Evolutionary conservation across 2,113 vertebrate species (phyloP), one percentile per base, ranked within the genome.

Genomic region (Semicossyphus pulcher): DNA sequence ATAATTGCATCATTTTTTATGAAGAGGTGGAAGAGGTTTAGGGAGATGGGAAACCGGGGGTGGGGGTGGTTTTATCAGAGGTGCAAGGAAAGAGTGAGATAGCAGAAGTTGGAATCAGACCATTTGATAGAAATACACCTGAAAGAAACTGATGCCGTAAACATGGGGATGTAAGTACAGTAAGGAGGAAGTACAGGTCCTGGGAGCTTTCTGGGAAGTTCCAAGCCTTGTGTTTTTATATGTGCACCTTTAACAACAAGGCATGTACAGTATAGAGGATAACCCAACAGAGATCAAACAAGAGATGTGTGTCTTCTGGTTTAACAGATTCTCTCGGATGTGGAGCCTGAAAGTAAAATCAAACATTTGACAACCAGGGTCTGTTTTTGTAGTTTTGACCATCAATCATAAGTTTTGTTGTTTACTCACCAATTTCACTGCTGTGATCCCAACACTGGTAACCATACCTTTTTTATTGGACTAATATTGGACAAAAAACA

Each of bases 221-320:
- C 23, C 48, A 66, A 36, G 37, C 48, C n/a, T 29, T 51, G 15
- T 25, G 4, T 78, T 39, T 78, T 57, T 57, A 16, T 61, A 45
- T 71, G n/a, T 64, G 60, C 70, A 61, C 47, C 49, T 67, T 82
- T 85, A 62, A 86, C 65, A 54, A 58, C 47, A 61, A 65, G 62
- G 34, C 62, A 48, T 79, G 36, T 37, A 58, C 61, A 44, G 72
- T 71, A 44, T 72, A 72, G 72, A 83, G 56, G 66, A 60, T 39
- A 86, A 48, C 60, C 54, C 57, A 10, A 25, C 60, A 57, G 76
- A 83, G 84, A 85, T 90, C 75, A 88, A 85, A 63, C 61, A 58
- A n/a, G 53, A 84, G 62, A 62, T 76, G 29, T 86, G 52, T 76
- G 45, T 86, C 82, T 81, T 78, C 53, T 72, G 29, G 61, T 76